Evolutionary conservation across 2,797 vertebrate species (phyloP).

Genomic region (Acanthis flammea): DNA sequence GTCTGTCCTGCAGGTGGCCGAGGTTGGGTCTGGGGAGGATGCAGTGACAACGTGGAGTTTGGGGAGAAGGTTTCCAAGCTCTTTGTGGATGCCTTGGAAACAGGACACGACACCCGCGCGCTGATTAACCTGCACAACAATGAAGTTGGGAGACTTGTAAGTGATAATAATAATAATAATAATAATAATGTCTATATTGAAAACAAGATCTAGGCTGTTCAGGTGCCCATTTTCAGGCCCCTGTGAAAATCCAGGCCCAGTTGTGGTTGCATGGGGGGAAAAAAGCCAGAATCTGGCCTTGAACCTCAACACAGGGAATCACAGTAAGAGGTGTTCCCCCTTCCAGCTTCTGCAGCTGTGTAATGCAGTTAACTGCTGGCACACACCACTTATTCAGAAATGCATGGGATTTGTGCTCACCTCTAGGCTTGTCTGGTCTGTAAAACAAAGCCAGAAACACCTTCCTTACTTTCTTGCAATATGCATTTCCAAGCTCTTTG

Average conservation of each 20-base stretch:
- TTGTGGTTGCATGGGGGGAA: neutral
- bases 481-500: neutral
- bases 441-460: neutral
- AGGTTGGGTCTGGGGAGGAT: conserved; percentile 98
- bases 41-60: conserved; percentile 94
- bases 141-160: conserved; percentile 89
- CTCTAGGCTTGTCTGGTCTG: neutral
- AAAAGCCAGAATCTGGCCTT: neutral
- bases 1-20: conserved; percentile 81
- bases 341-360: neutral
- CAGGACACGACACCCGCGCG: conserved; percentile 90
- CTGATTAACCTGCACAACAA: conserved; percentile 97
- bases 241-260: neutral
- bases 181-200: neutral
- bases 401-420: neutral
- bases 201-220: neutral
- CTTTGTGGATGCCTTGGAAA: conserved; percentile 93
- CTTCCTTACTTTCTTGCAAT: neutral
- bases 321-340: neutral
- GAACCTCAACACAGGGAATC: neutral
- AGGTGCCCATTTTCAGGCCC: neutral
- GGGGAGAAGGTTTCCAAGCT: conserved; percentile 93
- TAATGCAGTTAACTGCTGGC: neutral
- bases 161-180: conserved; percentile 5
- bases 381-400: neutral